Evolutionary conservation across 2,888 invertebrate species (phyloP), one percentile per base, ranked within the genome.

Genomic region (Stegana nigrithorax): DNA sequence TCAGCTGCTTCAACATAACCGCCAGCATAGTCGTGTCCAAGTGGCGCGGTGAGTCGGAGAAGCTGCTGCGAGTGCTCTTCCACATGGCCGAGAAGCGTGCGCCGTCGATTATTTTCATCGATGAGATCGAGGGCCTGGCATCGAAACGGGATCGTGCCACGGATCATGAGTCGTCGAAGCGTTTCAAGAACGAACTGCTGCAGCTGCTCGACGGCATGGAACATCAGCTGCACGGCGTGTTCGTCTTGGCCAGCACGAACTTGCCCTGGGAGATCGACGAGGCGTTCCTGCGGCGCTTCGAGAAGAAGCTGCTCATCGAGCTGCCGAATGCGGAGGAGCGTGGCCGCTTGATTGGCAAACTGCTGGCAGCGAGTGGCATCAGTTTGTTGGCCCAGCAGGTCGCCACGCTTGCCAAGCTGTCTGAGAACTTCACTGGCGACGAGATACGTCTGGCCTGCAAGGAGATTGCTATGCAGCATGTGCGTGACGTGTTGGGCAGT

Each of bases 31-130:
- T 97, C 44, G 90, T 96, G n/a, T 95, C 94, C 78, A 98, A 98
- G 85, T 97, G 97, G 97, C 88, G 97, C 27, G 97, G 97, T 0
- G 97, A 98, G 74, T 96, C 96, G 0, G 97, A 97, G 87, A 97
- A 96, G 86, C 91, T 96, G 72, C 89, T 97, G 45, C 91, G 94
- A 0, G 91, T 95, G 0, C 87, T 97, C 47, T 96, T 96, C 84
- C 94, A 96, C 72, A 87, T 96, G 85, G 97, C 97, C 0, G 89
- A 91, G 36, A 90, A 91, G 81, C 91, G 93, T 80, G 91, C 95
- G 0, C 97, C 97, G 0, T 92, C 96, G 0, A 93, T 95, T 8
- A 93, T 97, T 74, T 97, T 97, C 85, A 89, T 97, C 56, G 97
- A 97, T 81, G 97, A 97, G 86, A 89, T 97, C 63, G 97, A 97